phyloP scores from a whole-genome alignment of 2,888 invertebrate species.

The Nipponacmea schrenckii region DNA sequence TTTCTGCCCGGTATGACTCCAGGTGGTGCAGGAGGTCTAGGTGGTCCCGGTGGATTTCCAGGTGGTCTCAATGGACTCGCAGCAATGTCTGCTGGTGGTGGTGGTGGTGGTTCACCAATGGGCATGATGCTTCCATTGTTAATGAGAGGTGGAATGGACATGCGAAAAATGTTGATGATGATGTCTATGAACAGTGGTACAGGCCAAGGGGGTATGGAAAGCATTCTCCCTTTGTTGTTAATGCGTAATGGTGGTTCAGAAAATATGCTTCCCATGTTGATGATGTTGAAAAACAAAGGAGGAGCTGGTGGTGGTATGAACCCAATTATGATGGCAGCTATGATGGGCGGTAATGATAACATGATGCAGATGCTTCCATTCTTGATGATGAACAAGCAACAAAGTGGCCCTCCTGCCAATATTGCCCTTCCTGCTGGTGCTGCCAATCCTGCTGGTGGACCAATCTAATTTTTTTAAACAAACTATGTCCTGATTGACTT shows the following conservation, averaged over 20 bases:
- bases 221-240: background rate
- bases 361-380: background rate
- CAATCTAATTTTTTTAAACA: background rate
- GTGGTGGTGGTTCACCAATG: too few species aligned
- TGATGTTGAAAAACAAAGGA: background rate
- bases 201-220: background rate
- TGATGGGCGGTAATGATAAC: conserved; percentile 3
- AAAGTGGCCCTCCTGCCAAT: background rate
- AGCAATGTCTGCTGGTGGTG: too few species aligned
- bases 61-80: too few species aligned
- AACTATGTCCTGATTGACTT: too few species aligned
- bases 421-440: background rate
- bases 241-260: background rate
- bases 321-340: background rate
- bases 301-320: background rate
- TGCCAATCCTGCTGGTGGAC: background rate
- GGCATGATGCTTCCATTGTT: too few species aligned
- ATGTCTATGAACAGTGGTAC: background rate
- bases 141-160: background rate
- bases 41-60: too few species aligned
- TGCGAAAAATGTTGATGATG: background rate
- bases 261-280: background rate
- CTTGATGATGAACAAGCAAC: background rate
- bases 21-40: too few species aligned
- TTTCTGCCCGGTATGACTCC: too few species aligned